These are phyloP conservation scores for Morbakka virulenta DNA, from an alignment of 30 jellyfish, hydroid and myxozoan genomes.

Conservation along the genomic window DNA sequence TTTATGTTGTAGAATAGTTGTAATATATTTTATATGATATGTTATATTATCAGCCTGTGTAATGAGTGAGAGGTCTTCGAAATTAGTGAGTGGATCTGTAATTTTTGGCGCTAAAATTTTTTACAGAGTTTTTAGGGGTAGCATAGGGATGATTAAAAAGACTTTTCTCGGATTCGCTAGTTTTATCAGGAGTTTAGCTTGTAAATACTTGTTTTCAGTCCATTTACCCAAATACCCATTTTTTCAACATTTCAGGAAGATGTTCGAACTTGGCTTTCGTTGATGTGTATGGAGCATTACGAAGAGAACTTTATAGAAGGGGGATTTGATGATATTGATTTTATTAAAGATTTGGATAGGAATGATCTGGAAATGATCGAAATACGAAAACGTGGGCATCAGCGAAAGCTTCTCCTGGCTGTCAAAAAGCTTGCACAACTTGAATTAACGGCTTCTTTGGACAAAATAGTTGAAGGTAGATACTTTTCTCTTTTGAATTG, in stretches of 20 bases:
- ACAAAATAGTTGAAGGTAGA: slow-evolving; percentile 77
- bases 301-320: slow-evolving; percentile 97
- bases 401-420: slow-evolving; percentile 79
- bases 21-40: too few relatives aligned
- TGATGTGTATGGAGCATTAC: slow-evolving; percentile 55
- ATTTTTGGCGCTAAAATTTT: too few relatives aligned
- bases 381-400: slow-evolving; percentile 88
- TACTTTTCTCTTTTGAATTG: neutral
- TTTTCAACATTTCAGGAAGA: slow-evolving; percentile 45
- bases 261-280: slow-evolving; percentile 80
- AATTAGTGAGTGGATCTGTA: too few relatives aligned
- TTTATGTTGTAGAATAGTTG: too few relatives aligned
- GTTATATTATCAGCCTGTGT: too few relatives aligned
- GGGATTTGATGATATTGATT: slow-evolving; percentile 98
- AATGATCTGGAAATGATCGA: slow-evolving; percentile 96
- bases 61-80: too few relatives aligned
- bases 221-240: neutral
- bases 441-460: slow-evolving; percentile 91
- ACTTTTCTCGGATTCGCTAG: too few relatives aligned
- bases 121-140: too few relatives aligned
- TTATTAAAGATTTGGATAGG: slow-evolving; percentile 87
- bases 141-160: too few relatives aligned
- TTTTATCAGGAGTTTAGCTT: too few relatives aligned
- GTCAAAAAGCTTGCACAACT: slow-evolving; percentile 84
- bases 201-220: too few relatives aligned